A percentile compares a stretch with the other conserved stretches of the same genome.
Conservation (phyloP, 1,140 invertebrate genomes). For the Macrocentrus cingulum region DNA sequence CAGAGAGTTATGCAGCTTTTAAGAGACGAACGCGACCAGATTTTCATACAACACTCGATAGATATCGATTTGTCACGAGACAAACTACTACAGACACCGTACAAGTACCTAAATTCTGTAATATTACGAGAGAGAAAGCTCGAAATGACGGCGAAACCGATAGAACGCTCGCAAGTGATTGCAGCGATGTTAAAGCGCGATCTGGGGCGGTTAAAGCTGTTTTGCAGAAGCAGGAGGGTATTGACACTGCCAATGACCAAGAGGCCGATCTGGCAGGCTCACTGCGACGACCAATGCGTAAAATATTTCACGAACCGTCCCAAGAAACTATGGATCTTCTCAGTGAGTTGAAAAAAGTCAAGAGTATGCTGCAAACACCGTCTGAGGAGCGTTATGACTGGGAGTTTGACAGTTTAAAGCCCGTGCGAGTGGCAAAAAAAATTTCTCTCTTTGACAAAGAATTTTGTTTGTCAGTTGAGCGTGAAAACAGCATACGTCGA, state of each 20-base stretch:
- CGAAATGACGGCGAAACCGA: background rate
- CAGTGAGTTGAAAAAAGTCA: conserved; percentile 50
- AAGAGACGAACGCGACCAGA: conserved; percentile 42
- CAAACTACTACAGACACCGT: conserved; percentile 8
- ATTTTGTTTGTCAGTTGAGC: conserved; percentile 52
- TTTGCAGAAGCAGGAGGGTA: conserved; percentile 46
- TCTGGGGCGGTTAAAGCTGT: conserved; percentile 31
- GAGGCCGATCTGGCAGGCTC: conserved; percentile 40
- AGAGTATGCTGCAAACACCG: conserved; percentile 49
- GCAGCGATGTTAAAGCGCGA: background rate
- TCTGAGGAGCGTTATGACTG: conserved; percentile 39
- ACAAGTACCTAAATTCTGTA: background rate
- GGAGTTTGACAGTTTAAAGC: conserved; percentile 38
- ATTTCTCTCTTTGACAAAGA: conserved; percentile 53
- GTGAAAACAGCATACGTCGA: conserved; percentile 50
- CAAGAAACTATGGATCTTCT: conserved; percentile 55
- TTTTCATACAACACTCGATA: conserved; percentile 8
- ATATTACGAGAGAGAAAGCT: conserved; percentile 3
- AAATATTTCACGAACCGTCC: conserved; percentile 50
- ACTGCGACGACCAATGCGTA: conserved; percentile 35
- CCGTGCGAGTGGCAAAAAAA: conserved; percentile 43
- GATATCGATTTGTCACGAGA: conserved; percentile 11
- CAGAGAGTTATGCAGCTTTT: conserved; percentile 51
- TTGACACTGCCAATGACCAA: conserved; percentile 47
- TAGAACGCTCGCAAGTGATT: background rate